Evolutionary conservation across 2,113 vertebrate species (phyloP), one percentile per base, ranked within the genome.

Genomic region (Girardinichthys multiradiatus): DNA sequence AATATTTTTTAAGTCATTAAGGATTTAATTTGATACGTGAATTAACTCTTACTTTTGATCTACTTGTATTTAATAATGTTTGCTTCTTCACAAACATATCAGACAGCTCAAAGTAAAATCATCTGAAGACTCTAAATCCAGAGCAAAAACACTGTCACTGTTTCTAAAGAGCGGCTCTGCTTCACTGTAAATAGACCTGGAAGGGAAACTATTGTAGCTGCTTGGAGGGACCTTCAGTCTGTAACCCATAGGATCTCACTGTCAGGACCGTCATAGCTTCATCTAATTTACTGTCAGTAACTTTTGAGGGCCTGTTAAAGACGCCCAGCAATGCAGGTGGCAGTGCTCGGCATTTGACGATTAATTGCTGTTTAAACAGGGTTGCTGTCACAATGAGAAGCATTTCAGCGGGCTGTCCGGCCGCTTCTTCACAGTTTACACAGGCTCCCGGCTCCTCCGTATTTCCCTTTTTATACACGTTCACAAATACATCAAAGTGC

Each of bases 341-440:
- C 29, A 19, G 54, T 17, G 54, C 64, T 73, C 26, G 39, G 76
- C 77, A 68, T 85, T 72, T 79, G 66, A 70, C 65, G 51, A 37
- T 21, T 74, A 66, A 86, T 67, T 74, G 77, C 74, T 76, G 77
- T 83, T 90, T 85, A 74, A 87, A 79, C 84, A 76, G 79, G 82
- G 64, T 77, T 68, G 74, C 84, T 83, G 78, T 90, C 88, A 85
- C 89, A 92, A 89, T 87, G 84, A 87, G 70, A 86, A 54, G 86
- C 70, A 85, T 89, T 74, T 84, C 74, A 73, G 58, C 4, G 39
- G 59, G 77, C 21, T 54, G 57, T 68, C 57, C 73, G 77, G 79
- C 29, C 63, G 78, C 84, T 79, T 81, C 70, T 88, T 88, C 90
- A 85, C 89, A 83, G 87, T 82, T 89, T 77, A 84, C 89, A 79